Evolutionary conservation across 1,140 invertebrate species (phyloP).

Genomic region (Notospermus geniculatus): DNA sequence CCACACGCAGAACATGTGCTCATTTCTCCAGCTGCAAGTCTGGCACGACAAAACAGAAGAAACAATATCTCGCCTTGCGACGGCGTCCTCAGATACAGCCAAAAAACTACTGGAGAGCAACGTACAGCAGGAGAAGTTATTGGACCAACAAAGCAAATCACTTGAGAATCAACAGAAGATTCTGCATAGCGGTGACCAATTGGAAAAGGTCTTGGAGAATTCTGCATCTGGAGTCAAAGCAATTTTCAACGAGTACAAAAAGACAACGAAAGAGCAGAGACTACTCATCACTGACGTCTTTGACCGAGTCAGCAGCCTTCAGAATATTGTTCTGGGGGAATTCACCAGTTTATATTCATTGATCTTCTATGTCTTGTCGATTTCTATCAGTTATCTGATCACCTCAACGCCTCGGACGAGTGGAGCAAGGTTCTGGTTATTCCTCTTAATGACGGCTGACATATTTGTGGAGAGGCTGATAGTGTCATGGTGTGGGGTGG

Average conservation of each 20-base stretch:
- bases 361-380: slow-evolving; percentile 59
- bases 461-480: slow-evolving; percentile 44
- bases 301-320: slow-evolving; percentile 60
- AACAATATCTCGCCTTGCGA: slow-evolving; percentile 58
- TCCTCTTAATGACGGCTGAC: slow-evolving; percentile 58
- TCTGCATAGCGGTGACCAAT: slow-evolving; percentile 55
- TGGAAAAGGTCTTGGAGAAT: slow-evolving; percentile 53
- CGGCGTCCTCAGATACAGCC: slow-evolving; percentile 57
- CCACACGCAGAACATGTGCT: slow-evolving; percentile 70
- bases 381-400: slow-evolving; percentile 59
- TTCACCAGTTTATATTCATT: slow-evolving; percentile 63
- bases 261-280: slow-evolving; percentile 60
- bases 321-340: slow-evolving; percentile 60
- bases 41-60: slow-evolving; percentile 67
- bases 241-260: slow-evolving; percentile 60
- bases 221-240: slow-evolving; percentile 56
- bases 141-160: slow-evolving; percentile 61
- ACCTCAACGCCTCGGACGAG: slow-evolving; percentile 60
- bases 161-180: slow-evolving; percentile 61
- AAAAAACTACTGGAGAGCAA: slow-evolving; percentile 57
- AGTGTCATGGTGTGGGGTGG: slow-evolving; percentile 9
- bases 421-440: slow-evolving; percentile 59
- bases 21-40: slow-evolving; percentile 64
- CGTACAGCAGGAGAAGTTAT: slow-evolving; percentile 50
- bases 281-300: slow-evolving; percentile 62